A percentile compares a stretch with the other conserved stretches of the same genome.
Conservation (phyloP, 2,113 vertebrate species). For the Chrysochloris asiatica region DNA sequence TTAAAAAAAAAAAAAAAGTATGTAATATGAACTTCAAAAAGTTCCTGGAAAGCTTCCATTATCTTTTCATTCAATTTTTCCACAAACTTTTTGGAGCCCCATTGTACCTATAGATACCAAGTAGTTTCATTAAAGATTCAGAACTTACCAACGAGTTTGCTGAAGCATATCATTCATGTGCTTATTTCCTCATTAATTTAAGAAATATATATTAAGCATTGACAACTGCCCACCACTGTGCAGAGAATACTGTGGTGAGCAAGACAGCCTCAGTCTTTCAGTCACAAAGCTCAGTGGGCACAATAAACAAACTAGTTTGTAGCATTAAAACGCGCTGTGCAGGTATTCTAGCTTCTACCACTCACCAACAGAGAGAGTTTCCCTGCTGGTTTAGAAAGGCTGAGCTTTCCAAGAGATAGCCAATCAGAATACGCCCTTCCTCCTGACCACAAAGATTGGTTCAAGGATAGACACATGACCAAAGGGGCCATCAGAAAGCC, state of each 20-base stretch:
- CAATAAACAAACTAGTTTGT: not conserved
- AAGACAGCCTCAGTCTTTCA: not conserved
- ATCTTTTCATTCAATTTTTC: too few species aligned
- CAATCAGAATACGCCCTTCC: not conserved
- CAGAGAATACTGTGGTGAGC: not conserved
- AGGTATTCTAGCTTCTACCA: not conserved
- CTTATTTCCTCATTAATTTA: not conserved
- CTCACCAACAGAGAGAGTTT: not conserved
- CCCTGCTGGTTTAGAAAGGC: not conserved
- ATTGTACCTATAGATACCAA: not conserved
- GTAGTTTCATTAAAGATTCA: slow-evolving; percentile 1
- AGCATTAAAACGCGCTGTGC: not conserved
- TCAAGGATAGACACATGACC: not conserved
- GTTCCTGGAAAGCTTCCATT: too few species aligned
- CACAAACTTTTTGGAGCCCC: too few species aligned
- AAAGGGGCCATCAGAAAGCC: slow-evolving; percentile 3
- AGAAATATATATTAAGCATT: not conserved
- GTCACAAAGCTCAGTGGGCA: not conserved
- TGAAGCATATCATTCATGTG: not conserved
- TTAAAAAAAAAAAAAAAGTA: too few species aligned
- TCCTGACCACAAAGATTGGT: not conserved
- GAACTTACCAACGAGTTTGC: slow-evolving; percentile 8
- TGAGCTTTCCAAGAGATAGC: not conserved
- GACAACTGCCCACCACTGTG: not conserved
- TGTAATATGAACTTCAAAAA: too few species aligned